Percentiles rank a stretch among this genome's conserved stretches.
Evolutionary conservation across 2,797 vertebrate genomes (phyloP).

Genomic region (Pterois miles): DNA sequence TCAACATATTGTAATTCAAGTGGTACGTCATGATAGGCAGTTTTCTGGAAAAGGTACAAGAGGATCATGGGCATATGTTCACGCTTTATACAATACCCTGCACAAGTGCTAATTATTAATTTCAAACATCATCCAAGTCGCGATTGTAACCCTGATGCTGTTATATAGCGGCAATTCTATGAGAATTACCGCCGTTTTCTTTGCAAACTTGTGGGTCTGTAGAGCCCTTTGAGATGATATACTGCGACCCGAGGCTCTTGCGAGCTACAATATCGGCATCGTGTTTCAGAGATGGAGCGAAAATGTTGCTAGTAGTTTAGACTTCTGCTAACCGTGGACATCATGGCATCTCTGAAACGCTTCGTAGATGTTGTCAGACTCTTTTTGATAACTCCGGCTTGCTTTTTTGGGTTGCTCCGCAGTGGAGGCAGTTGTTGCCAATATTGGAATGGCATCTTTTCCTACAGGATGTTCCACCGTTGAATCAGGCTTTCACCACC

Average conservation of each 20-base stretch:
- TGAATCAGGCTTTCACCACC: neutral
- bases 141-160: too few species aligned
- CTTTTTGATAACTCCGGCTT: neutral
- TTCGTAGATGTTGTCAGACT: neutral
- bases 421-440: neutral
- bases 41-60: too few species aligned
- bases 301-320: neutral
- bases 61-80: too few species aligned
- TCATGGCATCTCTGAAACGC: neutral
- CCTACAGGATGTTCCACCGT: neutral
- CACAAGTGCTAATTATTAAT: too few species aligned
- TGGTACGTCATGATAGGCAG: too few species aligned
- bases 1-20: too few species aligned
- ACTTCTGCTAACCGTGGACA: neutral
- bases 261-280: neutral
- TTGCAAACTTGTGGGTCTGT: neutral
- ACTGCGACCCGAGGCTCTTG: neutral
- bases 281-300: neutral
- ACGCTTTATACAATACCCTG: too few species aligned
- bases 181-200: too few species aligned
- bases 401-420: neutral
- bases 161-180: too few species aligned
- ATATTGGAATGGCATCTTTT: neutral
- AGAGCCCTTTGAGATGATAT: neutral
- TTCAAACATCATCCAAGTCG: too few species aligned